Percentiles rank a stretch among this genome's conserved stretches.
These are phyloP conservation scores for Dolichoris vasculosae DNA, from an alignment of 1,140 invertebrate genomes.

Conservation along the genomic window DNA sequence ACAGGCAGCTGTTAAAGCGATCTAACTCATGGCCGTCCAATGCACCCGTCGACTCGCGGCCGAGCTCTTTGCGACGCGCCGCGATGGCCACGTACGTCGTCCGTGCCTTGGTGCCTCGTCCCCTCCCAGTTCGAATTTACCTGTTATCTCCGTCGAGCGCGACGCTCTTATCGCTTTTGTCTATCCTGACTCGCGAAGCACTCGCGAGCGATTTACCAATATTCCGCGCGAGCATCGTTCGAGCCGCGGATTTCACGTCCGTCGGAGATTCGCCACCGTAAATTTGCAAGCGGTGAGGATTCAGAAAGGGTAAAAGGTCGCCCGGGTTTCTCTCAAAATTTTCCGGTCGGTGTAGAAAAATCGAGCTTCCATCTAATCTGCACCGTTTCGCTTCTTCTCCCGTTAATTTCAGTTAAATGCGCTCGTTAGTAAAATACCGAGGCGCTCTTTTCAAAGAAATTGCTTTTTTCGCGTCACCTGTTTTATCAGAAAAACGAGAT, in stretches of 20 bases:
- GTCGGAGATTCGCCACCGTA: no score
- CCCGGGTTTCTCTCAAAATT: no score
- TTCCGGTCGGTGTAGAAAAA: no score
- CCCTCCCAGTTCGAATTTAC: not conserved
- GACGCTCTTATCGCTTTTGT: not conserved
- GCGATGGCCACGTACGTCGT: not conserved
- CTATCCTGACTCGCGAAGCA: not conserved
- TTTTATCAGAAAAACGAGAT: no score
- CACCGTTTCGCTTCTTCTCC: no score
- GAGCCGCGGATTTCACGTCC: not conserved
- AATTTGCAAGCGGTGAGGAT: no score
- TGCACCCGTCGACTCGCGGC: slow-evolving; percentile 58
- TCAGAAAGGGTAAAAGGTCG: no score
- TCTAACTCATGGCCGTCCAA: slow-evolving; percentile 70
- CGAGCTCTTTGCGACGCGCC: not conserved
- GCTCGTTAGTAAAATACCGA: no score
- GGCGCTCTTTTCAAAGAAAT: no score
- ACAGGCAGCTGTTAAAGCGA: slow-evolving; percentile 66
- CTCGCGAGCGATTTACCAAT: not conserved
- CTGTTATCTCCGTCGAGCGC: not conserved
- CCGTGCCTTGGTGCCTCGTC: not conserved
- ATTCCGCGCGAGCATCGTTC: not conserved
- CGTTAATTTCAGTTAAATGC: no score
- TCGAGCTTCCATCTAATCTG: no score
- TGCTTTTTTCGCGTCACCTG: no score